A percentile compares a stretch with the other conserved stretches of the same genome.
Conservation (phyloP, 2,113 vertebrate genomes). For the Chionis minor region DNA sequence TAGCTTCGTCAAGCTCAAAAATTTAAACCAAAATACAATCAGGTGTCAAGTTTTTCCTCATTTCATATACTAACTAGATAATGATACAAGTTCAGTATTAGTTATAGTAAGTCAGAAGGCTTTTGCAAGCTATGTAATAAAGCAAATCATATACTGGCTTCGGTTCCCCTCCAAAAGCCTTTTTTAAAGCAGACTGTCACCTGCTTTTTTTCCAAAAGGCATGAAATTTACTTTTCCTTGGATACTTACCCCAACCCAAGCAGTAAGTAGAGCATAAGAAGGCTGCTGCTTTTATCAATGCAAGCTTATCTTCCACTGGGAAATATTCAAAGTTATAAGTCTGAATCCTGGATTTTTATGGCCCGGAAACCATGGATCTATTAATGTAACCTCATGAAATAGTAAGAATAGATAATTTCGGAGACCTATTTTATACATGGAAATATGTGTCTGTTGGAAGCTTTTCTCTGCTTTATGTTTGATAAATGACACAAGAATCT, state of each 20-base stretch:
- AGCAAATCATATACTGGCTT: neutral
- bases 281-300: neutral
- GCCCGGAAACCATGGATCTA: neutral
- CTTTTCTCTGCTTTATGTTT: neutral
- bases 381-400: neutral
- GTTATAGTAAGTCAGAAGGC: neutral
- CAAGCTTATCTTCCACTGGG: neutral
- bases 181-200: neutral
- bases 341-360: neutral
- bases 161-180: fast-evolving
- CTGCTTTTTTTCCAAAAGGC: neutral
- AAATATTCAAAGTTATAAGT: neutral
- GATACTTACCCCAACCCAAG: neutral
- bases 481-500: neutral
- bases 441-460: neutral
- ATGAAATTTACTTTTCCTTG: neutral
- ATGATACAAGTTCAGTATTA: neutral
- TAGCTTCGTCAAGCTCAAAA: neutral
- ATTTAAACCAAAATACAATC: neutral
- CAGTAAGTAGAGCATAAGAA: neutral
- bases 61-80: neutral
- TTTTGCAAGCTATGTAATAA: neutral
- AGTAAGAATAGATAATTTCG: neutral
- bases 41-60: neutral
- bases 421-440: neutral